Evolutionary conservation across 2,888 invertebrate genomes (phyloP).

Genomic region (Agonopterix subpropinquella): DNA sequence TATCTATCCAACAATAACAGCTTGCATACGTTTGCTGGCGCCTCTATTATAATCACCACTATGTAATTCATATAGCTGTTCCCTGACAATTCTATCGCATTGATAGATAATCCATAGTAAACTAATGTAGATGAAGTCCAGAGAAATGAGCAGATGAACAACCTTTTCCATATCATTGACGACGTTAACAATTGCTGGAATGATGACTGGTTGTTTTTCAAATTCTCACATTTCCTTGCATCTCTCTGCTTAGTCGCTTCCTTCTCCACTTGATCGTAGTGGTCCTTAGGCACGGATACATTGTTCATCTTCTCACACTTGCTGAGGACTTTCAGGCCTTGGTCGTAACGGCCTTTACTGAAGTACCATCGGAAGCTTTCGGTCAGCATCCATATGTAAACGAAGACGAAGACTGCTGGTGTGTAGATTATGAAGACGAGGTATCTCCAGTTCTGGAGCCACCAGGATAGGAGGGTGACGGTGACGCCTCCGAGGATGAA

Average conservation of each 20-base stretch:
- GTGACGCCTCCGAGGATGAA: conserved; percentile 65
- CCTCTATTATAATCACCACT: conserved; percentile 77
- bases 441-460: conserved; percentile 63
- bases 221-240: conserved; percentile 47
- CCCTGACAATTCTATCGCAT: conserved; percentile 84
- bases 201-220: conserved; percentile 48
- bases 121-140: conserved; percentile 87
- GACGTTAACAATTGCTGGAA: conserved; percentile 61
- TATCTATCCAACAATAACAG: conserved; percentile 78
- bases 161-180: conserved; percentile 72
- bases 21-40: conserved; percentile 83
- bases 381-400: conserved; percentile 58
- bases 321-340: conserved; percentile 77
- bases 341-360: conserved; percentile 79
- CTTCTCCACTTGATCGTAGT: conserved; percentile 62
- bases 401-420: conserved; percentile 51
- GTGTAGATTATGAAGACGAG: conserved; percentile 63
- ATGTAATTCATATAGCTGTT: conserved; percentile 88
- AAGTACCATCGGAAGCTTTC: conserved; percentile 67
- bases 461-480: conserved; percentile 61
- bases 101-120: conserved; percentile 87
- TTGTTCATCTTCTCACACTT: conserved; percentile 80
- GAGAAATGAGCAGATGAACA: conserved; percentile 81
- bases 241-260: conserved; percentile 59
- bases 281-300: conserved; percentile 59